phyloP scores from a whole-genome alignment of 2,888 invertebrate species.

The Junonia oenone region DNA sequence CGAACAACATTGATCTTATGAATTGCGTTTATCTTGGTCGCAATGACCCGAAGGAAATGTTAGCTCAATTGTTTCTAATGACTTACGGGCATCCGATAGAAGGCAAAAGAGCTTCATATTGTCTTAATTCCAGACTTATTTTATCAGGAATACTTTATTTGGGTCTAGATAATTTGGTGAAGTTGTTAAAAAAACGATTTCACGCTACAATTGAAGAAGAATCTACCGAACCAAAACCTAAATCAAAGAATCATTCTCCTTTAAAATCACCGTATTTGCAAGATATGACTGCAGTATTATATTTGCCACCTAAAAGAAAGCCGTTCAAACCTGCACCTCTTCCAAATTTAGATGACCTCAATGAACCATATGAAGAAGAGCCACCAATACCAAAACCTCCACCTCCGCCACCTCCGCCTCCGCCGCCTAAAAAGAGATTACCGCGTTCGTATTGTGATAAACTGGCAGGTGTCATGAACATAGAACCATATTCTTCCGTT shows the following conservation, averaged over 20 bases:
- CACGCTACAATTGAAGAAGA: slow-evolving; percentile 38
- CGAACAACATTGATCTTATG: slow-evolving; percentile 49
- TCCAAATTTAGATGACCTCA: slow-evolving; percentile 55
- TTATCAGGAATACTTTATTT: slow-evolving; percentile 60
- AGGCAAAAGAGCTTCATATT: slow-evolving; percentile 46
- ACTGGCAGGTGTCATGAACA: slow-evolving; percentile 47
- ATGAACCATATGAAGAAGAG: slow-evolving; percentile 57
- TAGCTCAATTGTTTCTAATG: slow-evolving; percentile 53
- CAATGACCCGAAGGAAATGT: slow-evolving; percentile 58
- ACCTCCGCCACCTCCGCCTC: slow-evolving; percentile 54
- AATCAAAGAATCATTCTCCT: slow-evolving; percentile 38
- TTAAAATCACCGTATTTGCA: slow-evolving; percentile 57
- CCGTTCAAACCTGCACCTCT: slow-evolving; percentile 46
- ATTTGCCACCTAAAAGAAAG: slow-evolving; percentile 41
- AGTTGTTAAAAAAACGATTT: slow-evolving; percentile 48
- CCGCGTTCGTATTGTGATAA: slow-evolving; percentile 50
- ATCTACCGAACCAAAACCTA: slow-evolving; percentile 35
- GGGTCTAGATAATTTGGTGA: slow-evolving; percentile 50
- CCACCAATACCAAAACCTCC: slow-evolving; percentile 45
- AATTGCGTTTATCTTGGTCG: slow-evolving; percentile 49
- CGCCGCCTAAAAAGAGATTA: slow-evolving; percentile 56
- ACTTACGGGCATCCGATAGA: slow-evolving; percentile 52
- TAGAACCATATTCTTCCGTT: slow-evolving; percentile 40
- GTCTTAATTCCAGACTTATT: slow-evolving; percentile 54
- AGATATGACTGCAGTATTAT: slow-evolving; percentile 48